phyloP scores from a whole-genome alignment of 2,888 invertebrate genomes.

The Plusia festucae region DNA sequence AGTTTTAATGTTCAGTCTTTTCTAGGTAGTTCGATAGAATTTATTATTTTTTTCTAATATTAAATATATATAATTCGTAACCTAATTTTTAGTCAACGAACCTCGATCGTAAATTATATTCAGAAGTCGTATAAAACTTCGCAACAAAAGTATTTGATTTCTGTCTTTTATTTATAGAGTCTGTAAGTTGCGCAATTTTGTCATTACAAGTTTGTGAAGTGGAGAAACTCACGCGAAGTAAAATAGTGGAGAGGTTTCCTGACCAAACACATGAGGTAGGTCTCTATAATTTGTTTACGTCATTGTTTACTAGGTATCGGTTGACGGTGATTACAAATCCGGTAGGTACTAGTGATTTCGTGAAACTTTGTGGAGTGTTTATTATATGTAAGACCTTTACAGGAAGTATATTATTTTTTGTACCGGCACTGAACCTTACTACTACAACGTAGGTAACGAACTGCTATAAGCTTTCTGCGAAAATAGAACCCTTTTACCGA shows the following conservation, averaged over 20 bases:
- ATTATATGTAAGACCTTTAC: no score
- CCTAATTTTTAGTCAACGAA: conserved; percentile 13
- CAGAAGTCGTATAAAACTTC: conserved; percentile 10
- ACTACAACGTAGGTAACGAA: background rate
- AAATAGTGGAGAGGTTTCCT: conserved; percentile 6
- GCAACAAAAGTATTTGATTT: conserved; percentile 22
- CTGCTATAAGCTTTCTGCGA: no score
- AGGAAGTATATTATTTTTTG: background rate
- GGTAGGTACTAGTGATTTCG: background rate
- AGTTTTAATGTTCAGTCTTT: no score
- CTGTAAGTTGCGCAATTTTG: conserved; percentile 35
- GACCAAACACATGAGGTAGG: background rate
- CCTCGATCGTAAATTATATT: conserved; percentile 20
- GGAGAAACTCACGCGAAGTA: conserved; percentile 34
- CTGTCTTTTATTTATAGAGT: conserved; percentile 12
- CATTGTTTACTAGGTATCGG: background rate
- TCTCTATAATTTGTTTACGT: background rate
- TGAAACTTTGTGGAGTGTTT: background rate
- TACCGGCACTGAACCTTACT: background rate
- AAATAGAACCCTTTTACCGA: background rate
- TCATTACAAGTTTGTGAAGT: conserved; percentile 23
- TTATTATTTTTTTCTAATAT: no score
- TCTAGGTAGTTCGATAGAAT: no score
- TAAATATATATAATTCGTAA: background rate
- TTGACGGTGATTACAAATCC: background rate